These are phyloP conservation scores for Lordiphosa clarofinis DNA, from an alignment of 1,140 invertebrate species.

Conservation along the genomic window DNA sequence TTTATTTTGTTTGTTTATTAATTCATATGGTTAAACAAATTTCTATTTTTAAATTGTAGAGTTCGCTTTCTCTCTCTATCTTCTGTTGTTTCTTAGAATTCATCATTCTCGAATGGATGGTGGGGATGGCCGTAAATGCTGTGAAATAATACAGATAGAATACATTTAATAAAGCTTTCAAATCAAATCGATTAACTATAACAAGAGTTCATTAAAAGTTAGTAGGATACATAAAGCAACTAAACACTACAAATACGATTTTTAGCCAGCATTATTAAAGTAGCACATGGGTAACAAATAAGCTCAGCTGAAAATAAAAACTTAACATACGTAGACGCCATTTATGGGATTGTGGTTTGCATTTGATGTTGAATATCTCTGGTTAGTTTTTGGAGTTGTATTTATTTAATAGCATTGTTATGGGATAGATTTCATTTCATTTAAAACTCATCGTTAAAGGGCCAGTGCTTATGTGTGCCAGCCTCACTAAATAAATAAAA, in stretches of 20 bases:
- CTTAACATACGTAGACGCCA: conserved; percentile 7
- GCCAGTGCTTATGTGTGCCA: conserved; percentile 41
- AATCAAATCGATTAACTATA: not conserved
- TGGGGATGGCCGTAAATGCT: conserved; percentile 52
- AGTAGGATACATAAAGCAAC: too few relatives aligned
- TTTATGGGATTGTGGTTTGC: not conserved
- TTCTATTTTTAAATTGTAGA: not conserved
- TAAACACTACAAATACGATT: too few relatives aligned
- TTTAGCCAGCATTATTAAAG: too few relatives aligned
- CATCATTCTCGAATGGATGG: conserved; percentile 65
- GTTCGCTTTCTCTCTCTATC: conserved; percentile 2
- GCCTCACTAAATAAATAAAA: conserved; percentile 28
- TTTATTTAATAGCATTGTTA: conserved; percentile 23
- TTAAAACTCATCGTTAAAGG: conserved; percentile 78
- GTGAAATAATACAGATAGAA: conserved; percentile 18
- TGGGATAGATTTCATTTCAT: conserved; percentile 13
- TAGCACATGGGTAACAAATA: not conserved
- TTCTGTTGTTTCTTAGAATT: conserved; percentile 30
- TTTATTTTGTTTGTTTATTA: conserved; percentile 4
- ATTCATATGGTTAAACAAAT: conserved; percentile 12
- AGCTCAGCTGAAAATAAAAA: not conserved
- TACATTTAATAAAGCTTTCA: not conserved
- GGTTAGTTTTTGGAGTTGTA: conserved; percentile 21
- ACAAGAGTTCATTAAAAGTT: not conserved
- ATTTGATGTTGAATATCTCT: not conserved